Evolutionary conservation across 1,140 invertebrate species (phyloP), one percentile per base, ranked within the genome.

Genomic region (Contarinia nasturtii): DNA sequence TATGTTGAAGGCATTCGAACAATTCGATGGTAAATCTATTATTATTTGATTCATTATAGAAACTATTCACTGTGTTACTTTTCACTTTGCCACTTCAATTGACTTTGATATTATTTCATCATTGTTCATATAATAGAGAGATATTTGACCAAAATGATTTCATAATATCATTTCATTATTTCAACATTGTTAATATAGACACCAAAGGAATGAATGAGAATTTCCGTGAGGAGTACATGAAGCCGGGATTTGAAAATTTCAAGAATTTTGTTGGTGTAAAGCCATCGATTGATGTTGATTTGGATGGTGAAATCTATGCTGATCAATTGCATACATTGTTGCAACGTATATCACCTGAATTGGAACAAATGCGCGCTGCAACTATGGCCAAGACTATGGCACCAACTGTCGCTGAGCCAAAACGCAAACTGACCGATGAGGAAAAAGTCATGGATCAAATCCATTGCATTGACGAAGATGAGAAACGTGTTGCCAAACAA

Each of bases 281-380:
- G 45, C 52, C 53, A 17, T 48, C 54, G 0, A 21, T 61, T 38
- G 61, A 63, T 14, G 60, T 59, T n/a, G 61, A 63, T 46, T 52
- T 63, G 49, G 61, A 63, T 54, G 61, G 58, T 41, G 61, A 63
- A 53, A 63, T 64, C 33, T 60, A 59, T 53, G 51, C 57, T 5
- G 59, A 64, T 50, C 59, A 64, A 38, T 38, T 64, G 50, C 54
- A 59, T 46, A 55, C 61, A 20, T 46, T 64, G 2, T 54, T 64
- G 33, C 59, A 64, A 47, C 59, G 59, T 15, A 44, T 63, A 20
- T 53, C 57, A 51, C 57, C 56, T 14, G 49, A 48, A 0, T 27
- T 47, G 12, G 33, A 33, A 2, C 48, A 57, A 8, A 59, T 60
- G 46, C 50, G 60, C 42, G 54, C 52, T 3, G 56, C 53, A 11